phyloP scores from a whole-genome alignment of 2,113 vertebrate genomes.

The Opisthocomus hoazin region DNA sequence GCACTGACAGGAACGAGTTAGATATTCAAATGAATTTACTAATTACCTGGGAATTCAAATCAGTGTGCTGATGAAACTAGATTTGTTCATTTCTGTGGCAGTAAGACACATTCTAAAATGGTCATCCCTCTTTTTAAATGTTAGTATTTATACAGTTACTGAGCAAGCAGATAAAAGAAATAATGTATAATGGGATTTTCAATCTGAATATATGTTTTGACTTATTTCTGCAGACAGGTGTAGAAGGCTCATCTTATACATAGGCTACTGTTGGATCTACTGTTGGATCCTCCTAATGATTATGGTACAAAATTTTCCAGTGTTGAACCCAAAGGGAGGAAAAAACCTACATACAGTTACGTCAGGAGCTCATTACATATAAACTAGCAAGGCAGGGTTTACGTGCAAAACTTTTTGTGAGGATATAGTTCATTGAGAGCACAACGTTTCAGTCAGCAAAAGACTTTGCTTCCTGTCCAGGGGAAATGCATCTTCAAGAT shows the following conservation, averaged over 20 bases:
- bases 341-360: background rate
- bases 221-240: background rate
- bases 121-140: background rate
- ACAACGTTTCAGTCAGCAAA: background rate
- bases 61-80: background rate
- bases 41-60: background rate
- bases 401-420: background rate
- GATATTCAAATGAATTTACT: background rate
- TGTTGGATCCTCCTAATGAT: background rate
- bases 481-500: background rate
- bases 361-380: background rate
- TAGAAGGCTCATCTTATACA: background rate
- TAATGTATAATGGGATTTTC: background rate
- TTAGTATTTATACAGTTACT: background rate
- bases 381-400: fast-evolving
- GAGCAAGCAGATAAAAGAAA: background rate
- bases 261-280: background rate
- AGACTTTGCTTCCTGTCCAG: background rate
- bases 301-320: background rate
- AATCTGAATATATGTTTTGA: background rate
- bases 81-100: background rate
- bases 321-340: background rate
- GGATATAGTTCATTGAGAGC: background rate
- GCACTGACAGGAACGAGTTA: background rate
- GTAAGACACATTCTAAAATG: background rate